A percentile compares a stretch with the other conserved stretches of the same genome.
These are phyloP conservation scores for Heliothis peltigera DNA, from an alignment of 2,888 invertebrate genomes.

Conservation along the genomic window DNA sequence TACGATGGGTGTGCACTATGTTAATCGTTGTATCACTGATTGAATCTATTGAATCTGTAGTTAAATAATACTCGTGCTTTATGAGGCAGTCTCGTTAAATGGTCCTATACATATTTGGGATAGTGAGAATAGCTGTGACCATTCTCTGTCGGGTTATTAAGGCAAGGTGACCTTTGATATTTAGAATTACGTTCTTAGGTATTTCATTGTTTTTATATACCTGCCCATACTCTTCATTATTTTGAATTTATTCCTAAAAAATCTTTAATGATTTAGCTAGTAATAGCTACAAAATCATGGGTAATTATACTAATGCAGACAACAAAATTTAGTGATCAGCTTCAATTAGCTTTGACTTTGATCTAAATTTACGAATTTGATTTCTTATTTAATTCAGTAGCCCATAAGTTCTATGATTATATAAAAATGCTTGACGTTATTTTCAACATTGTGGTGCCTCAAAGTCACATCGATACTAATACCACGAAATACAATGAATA, in stretches of 20 bases:
- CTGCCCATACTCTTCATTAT: no score
- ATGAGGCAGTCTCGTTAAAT: constrained; percentile 58
- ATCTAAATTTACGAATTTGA: no score
- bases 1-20: constrained; percentile 88
- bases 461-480: constrained; percentile 2
- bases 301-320: no score
- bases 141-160: constrained; percentile 18
- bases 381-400: no score
- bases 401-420: no score
- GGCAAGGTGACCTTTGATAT: constrained; percentile 12
- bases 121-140: constrained; percentile 22
- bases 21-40: constrained; percentile 83
- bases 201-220: no score
- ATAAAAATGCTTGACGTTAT: background rate
- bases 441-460: background rate
- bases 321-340: no score
- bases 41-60: constrained; percentile 80
- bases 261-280: no score
- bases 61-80: constrained; percentile 68
- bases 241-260: no score
- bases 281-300: no score
- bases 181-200: background rate
- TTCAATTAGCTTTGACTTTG: no score
- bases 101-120: constrained; percentile 51
- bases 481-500: constrained; percentile 39